Evolutionary conservation across 2,888 invertebrate species (phyloP).

Genomic region (Steinernema carpocapsae): DNA sequence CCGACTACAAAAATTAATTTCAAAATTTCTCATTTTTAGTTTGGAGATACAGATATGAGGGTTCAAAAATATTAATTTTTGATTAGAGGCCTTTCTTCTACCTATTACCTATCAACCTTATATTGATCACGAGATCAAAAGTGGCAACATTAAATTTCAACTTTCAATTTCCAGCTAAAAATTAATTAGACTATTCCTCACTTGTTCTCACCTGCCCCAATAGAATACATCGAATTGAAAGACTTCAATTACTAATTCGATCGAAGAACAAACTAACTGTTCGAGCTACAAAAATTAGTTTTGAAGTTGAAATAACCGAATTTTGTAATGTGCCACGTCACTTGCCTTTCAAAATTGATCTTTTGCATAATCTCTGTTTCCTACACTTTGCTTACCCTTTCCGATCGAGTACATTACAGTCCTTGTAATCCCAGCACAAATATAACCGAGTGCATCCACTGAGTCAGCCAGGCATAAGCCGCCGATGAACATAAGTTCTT

Average conservation of each 20-base stretch:
- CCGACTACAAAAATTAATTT: background rate
- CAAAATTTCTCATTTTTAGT: background rate
- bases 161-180: background rate
- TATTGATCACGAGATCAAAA: background rate
- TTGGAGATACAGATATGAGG: background rate
- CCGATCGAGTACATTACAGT: background rate
- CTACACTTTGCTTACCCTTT: background rate
- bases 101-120: no score
- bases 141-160: background rate
- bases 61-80: background rate
- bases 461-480: background rate
- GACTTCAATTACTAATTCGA: background rate
- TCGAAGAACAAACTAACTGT: background rate
- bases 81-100: background rate
- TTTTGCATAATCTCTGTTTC: background rate
- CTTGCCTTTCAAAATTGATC: no score
- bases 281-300: background rate
- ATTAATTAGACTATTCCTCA: background rate
- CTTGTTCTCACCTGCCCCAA: background rate
- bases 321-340: no score
- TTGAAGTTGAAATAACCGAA: no score
- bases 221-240: background rate
- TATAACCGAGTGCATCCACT: background rate
- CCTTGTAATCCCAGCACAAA: background rate
- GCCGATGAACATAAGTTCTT: slow-evolving; percentile 14